These are phyloP conservation scores for Bathynomus jamesi DNA, from an alignment of 1,140 invertebrate species.

Conservation along the genomic window DNA sequence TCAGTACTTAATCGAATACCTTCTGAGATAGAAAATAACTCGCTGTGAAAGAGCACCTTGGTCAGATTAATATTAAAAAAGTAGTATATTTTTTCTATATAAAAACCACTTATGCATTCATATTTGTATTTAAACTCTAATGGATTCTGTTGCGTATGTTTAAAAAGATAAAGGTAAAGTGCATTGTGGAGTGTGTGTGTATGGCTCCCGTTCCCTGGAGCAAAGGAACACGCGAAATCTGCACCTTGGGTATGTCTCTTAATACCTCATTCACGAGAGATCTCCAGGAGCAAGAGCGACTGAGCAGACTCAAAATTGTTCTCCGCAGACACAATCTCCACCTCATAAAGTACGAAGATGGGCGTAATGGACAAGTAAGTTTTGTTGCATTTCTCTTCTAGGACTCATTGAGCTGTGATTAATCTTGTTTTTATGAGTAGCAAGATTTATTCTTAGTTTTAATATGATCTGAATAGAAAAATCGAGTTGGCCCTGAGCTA, in stretches of 20 bases:
- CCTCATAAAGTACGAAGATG: slow-evolving; percentile 16
- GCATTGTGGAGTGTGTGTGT: slow-evolving; percentile 25
- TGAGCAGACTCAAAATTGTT: slow-evolving; percentile 29
- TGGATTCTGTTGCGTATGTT: neutral
- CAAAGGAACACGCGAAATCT: slow-evolving; percentile 22
- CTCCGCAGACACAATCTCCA: slow-evolving; percentile 24
- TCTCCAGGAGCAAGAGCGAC: slow-evolving; percentile 20
- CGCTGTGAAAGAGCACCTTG: too few species aligned
- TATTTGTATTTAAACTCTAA: neutral
- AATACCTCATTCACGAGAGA: slow-evolving; percentile 7
- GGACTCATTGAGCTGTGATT: too few species aligned
- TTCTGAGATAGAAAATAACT: too few species aligned
- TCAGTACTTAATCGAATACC: too few species aligned
- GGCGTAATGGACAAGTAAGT: slow-evolving; percentile 19
- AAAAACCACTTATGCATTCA: neutral
- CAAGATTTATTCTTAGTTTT: too few species aligned
- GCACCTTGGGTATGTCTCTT: slow-evolving; percentile 16
- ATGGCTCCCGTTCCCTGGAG: slow-evolving; percentile 33
- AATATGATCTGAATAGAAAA: too few species aligned
- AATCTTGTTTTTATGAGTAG: too few species aligned
- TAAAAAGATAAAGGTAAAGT: slow-evolving; percentile 25
- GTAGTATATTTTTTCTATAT: too few species aligned
- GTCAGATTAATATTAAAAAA: too few species aligned
- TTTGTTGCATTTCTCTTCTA: neutral
- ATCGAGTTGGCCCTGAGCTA: too few species aligned